phyloP scores from a whole-genome alignment of 2,888 invertebrate genomes.

The Zootermopsis nevadensis region DNA sequence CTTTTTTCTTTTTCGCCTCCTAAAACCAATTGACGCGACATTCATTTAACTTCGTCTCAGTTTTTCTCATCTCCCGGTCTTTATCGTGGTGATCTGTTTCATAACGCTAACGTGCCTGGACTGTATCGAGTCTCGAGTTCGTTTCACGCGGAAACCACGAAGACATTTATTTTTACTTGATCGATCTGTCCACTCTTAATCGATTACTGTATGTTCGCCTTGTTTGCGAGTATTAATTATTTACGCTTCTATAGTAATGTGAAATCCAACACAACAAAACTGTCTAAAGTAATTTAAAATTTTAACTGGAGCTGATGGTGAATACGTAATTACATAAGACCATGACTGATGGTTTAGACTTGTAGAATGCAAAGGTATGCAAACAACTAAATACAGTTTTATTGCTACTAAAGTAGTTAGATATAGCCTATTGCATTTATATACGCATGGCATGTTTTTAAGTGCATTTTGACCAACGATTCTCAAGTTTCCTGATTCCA shows the following conservation, averaged over 20 bases:
- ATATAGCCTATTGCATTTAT: too few species aligned
- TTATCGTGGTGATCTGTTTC: not conserved
- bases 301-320: too few species aligned
- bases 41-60: not conserved
- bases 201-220: not conserved
- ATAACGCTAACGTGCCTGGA: not conserved
- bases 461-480: too few species aligned
- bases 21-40: not conserved
- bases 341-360: too few species aligned
- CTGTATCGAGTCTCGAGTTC: too few species aligned
- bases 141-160: not conserved
- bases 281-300: not conserved
- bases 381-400: too few species aligned
- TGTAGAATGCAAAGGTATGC: too few species aligned
- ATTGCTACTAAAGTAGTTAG: too few species aligned
- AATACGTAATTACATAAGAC: too few species aligned
- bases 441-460: too few species aligned
- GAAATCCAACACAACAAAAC: not conserved
- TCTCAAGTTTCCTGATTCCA: too few species aligned
- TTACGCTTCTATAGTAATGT: not conserved
- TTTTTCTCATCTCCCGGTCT: not conserved
- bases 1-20: not conserved
- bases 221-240: too few species aligned
- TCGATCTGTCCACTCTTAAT: not conserved
- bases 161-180: not conserved